Evolutionary conservation across 2,888 invertebrate genomes (phyloP).

Genomic region (Eulithis prunata): DNA sequence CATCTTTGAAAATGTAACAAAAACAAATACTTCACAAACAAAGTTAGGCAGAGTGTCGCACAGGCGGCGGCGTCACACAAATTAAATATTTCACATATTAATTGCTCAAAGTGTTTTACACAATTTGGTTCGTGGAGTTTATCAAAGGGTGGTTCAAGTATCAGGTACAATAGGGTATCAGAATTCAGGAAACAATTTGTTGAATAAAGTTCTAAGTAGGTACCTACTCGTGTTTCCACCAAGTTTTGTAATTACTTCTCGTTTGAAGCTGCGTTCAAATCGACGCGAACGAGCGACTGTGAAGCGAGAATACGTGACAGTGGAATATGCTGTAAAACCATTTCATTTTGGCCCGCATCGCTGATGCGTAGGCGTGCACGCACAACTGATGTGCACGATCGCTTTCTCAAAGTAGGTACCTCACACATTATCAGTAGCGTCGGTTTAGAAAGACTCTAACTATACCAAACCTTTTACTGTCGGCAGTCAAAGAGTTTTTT

Average conservation of each 20-base stretch:
- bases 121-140: constrained; percentile 40
- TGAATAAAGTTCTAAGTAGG: constrained; percentile 7
- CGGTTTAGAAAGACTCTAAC: constrained; percentile 3
- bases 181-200: constrained; percentile 28
- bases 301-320: not conserved
- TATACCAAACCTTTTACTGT: not conserved
- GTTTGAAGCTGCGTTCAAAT: constrained; percentile 11
- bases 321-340: not conserved
- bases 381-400: not conserved
- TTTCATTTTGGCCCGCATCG: not conserved
- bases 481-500: too few relatives aligned
- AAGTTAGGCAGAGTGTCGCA: constrained; percentile 47
- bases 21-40: constrained; percentile 40
- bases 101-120: constrained; percentile 42
- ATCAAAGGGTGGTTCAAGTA: constrained; percentile 19
- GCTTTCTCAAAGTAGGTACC: not conserved
- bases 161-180: constrained; percentile 19
- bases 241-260: constrained; percentile 27
- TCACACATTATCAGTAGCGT: not conserved
- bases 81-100: constrained; percentile 53
- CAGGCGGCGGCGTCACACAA: constrained; percentile 41
- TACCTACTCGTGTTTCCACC: constrained; percentile 13
- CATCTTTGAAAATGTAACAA: constrained; percentile 33
- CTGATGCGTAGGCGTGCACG: not conserved
- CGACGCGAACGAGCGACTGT: constrained; percentile 7